Conservation (phyloP, 2,797 vertebrate genomes). For the Heteromormyrus szaboi region DNA sequence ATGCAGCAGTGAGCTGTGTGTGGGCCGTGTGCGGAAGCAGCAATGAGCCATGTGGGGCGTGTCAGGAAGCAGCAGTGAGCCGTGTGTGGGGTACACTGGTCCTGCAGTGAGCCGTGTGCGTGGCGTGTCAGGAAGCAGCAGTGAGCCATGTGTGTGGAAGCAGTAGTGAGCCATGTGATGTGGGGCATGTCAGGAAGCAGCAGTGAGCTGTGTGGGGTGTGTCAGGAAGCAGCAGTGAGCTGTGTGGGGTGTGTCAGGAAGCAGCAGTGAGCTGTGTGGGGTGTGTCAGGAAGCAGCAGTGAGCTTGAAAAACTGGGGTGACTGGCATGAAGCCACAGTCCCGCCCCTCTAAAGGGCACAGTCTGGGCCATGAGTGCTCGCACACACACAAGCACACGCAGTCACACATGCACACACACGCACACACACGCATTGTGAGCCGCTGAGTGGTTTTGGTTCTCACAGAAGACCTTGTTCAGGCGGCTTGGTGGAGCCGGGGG, state of each 20-base stretch:
- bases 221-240: no score
- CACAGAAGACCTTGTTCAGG: not conserved
- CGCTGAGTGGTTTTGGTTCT: not conserved
- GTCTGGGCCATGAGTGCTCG: not conserved
- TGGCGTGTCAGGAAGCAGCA: no score
- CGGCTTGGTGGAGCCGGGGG: not conserved
- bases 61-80: no score
- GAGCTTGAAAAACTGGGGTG: not conserved
- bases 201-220: no score
- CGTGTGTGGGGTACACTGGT: no score
- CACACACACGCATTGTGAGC: not conserved
- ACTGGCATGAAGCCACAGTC: not conserved
- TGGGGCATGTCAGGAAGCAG: no score
- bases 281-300: not conserved
- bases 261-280: not conserved
- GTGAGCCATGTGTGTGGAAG: not conserved
- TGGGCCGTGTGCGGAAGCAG: not conserved
- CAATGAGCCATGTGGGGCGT: not conserved
- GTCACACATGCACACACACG: not conserved
- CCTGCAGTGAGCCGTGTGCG: not conserved
- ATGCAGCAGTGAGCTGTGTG: not conserved
- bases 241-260: no score
- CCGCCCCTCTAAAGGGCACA: not conserved
- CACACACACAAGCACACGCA: not conserved
- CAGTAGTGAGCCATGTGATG: no score